phyloP scores from a whole-genome alignment of 2,113 vertebrate species.

The Seriola quinqueradiata region DNA sequence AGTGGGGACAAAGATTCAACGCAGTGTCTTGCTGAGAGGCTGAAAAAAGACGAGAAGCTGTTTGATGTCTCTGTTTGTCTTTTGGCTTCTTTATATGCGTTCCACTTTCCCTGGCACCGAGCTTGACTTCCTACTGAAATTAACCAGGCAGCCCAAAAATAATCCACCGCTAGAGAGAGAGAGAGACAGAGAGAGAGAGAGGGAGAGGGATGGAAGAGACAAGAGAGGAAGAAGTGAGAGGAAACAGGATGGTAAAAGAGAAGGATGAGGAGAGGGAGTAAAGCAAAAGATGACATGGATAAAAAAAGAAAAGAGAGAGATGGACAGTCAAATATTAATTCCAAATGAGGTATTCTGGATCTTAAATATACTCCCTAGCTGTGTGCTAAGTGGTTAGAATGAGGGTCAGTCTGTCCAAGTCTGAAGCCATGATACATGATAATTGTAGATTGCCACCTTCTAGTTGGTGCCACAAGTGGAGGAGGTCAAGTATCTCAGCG shows the following conservation, averaged over 20 bases:
- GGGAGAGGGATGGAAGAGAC: too few relatives aligned
- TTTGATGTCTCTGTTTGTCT: constrained; percentile 76
- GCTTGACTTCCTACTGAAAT: constrained; percentile 79
- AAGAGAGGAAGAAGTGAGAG: constrained; percentile 1
- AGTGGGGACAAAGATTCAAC: constrained; percentile 31
- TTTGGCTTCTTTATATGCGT: constrained; percentile 69
- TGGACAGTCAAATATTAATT: constrained; percentile 39
- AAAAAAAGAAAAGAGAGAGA: constrained; percentile 5
- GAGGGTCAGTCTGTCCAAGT: background rate
- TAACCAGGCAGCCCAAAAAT: constrained; percentile 81
- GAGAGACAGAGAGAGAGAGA: constrained; percentile 11
- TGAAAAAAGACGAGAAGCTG: constrained; percentile 56
- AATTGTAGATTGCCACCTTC: background rate
- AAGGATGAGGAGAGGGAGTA: constrained; percentile 1
- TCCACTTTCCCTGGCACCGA: constrained; percentile 78
- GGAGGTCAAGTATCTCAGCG: background rate
- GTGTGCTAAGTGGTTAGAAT: background rate
- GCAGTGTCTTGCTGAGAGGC: constrained; percentile 55
- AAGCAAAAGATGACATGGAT: constrained; percentile 15
- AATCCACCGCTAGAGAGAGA: constrained; percentile 70
- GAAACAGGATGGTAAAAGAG: constrained; percentile 2
- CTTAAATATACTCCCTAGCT: constrained; percentile 6
- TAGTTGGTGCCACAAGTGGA: background rate
- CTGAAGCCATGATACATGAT: background rate
- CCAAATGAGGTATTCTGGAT: constrained; percentile 25